phyloP scores from a whole-genome alignment of 2,113 vertebrate species.

The Nesoenas mayeri region DNA sequence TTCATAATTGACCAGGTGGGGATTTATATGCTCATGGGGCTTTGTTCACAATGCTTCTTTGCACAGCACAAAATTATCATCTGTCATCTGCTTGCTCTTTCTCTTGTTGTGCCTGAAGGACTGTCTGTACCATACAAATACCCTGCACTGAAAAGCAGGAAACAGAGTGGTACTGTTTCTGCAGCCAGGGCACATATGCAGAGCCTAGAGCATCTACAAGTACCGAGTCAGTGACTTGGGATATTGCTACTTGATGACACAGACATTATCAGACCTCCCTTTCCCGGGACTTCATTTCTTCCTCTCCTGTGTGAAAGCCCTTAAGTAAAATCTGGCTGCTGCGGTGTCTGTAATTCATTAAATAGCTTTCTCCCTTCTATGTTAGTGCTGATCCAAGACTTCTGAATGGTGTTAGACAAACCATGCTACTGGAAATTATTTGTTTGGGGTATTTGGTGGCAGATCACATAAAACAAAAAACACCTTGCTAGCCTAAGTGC shows the following conservation, averaged over 20 bases:
- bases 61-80: background rate
- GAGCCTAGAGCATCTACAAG: background rate
- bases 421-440: background rate
- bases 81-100: background rate
- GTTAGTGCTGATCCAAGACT: background rate
- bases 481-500: background rate
- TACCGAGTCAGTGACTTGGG: rapidly evolving
- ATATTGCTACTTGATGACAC: background rate
- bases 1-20: background rate
- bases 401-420: background rate
- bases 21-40: background rate
- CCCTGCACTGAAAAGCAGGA: background rate
- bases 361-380: background rate
- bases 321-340: background rate
- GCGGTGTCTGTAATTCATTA: background rate
- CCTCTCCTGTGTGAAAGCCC: background rate
- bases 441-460: background rate
- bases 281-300: background rate
- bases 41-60: conserved; percentile 8
- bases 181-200: background rate
- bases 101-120: background rate
- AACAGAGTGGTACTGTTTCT: background rate
- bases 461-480: background rate
- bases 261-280: rapidly evolving
- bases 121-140: background rate